Base-by-base conservation (phyloP, 2,888 invertebrate genomes). In the Neoitamus cyanurus region DNA sequence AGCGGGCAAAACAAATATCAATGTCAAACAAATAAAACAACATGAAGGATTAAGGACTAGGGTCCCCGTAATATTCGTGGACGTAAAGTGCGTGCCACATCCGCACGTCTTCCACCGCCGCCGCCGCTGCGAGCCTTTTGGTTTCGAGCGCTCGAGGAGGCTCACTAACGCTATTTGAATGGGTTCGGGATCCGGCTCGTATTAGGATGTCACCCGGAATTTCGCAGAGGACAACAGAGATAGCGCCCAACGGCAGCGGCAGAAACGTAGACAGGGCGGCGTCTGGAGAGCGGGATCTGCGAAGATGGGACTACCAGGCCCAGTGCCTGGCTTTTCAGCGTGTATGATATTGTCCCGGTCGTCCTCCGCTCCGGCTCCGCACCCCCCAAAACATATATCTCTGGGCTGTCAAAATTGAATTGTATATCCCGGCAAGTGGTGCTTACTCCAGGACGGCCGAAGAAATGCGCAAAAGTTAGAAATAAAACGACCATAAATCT, bases 331-430 rank as follows among this genome's bases (percentile, higher is more conserved):
- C 2, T 58, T 25, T 58, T 20, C 58, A 58, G 20, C 48, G 48
- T 78, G 31, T 58, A 48, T 58, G 78, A 78, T 78, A 31, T 25
- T 31, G 13, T 28, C 20, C 58, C 31, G 42, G 48, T 30, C 5
- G 25, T 25, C 0, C 75, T 13, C 77, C 48, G 13, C 28, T 13
- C 30, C 78, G 25, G 6, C 46, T 15, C 48, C 28, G 48, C 28
- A 30, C n/a, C 78, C 3, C n/a, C 48, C 31, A n/a, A 0, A 15
- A 42, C 72, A 83, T 83, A 83, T 83, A 83, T 83, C 83, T 83
- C 70, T 11, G 3, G 30, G n/a, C 83, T 83, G 83, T 83, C 83
- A 83, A 83, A 83, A 83, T 83, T 83, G 83, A 83, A 83, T 83
- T 72, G 83, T 83, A 83, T 83, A 72, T 72, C 83, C 83, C 46